phyloP scores from a whole-genome alignment of 2,113 vertebrate species.

The Ammospiza nelsoni region DNA sequence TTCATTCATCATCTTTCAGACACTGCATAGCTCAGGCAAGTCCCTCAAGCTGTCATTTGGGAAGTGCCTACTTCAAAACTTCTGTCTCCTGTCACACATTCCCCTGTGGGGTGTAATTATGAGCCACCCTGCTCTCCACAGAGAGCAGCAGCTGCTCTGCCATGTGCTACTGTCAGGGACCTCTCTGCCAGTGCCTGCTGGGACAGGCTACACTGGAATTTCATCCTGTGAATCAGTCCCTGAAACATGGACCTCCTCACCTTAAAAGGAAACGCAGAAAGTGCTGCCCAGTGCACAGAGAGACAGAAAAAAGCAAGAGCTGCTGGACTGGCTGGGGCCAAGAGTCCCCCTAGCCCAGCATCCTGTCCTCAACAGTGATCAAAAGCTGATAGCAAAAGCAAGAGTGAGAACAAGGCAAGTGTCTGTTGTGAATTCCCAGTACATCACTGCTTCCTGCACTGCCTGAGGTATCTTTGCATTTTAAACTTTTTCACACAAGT shows the following conservation, averaged over 20 bases:
- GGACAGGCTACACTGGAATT: not conserved
- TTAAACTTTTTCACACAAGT: not conserved
- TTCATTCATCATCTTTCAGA: not conserved
- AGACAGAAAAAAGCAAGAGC: not conserved
- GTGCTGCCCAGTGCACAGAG: rapidly evolving
- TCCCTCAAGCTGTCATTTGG: not conserved
- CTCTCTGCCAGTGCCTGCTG: not conserved
- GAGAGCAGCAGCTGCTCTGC: not conserved
- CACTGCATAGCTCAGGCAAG: not conserved
- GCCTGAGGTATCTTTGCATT: not conserved
- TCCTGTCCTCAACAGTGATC: not conserved
- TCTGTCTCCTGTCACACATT: not conserved
- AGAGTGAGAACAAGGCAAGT: not conserved
- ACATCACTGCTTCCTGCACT: not conserved
- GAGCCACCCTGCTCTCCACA: not conserved
- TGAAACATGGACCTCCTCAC: not conserved
- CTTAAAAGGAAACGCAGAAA: not conserved
- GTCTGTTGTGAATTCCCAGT: not conserved
- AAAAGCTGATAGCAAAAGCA: not conserved
- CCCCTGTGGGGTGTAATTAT: not conserved
- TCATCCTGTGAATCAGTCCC: not conserved
- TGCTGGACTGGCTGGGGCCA: not conserved
- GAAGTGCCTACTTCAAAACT: not conserved
- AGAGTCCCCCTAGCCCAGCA: not conserved
- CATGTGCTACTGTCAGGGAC: not conserved